Evolutionary conservation across 2,113 vertebrate genomes (phyloP).

Genomic region (Raja brachyura): DNA sequence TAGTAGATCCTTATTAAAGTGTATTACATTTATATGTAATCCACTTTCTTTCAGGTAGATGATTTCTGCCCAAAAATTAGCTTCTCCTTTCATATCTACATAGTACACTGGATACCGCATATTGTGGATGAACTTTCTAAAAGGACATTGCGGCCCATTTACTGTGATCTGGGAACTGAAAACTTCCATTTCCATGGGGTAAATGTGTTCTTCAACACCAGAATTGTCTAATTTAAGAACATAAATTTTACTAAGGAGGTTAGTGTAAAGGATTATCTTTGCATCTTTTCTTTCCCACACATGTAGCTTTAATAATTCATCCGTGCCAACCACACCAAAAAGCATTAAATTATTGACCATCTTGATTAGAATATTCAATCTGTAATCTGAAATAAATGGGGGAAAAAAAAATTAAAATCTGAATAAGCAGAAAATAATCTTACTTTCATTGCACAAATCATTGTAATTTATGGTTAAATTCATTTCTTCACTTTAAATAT

Average conservation of each 20-base stretch:
- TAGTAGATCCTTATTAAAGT: neutral
- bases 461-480: neutral
- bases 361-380: constrained; percentile 32
- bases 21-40: neutral
- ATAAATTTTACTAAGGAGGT: neutral
- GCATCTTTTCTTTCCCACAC: neutral
- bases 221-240: neutral
- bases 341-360: constrained; percentile 31
- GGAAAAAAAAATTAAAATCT: neutral
- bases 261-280: neutral
- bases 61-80: neutral
- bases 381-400: constrained; percentile 10
- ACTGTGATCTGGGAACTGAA: neutral
- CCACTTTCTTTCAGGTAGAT: neutral
- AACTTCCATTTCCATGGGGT: neutral
- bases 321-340: neutral
- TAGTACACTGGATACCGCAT: neutral
- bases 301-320: neutral
- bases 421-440: neutral
- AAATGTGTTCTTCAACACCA: neutral
- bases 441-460: neutral
- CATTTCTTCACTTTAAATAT: neutral
- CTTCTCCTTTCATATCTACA: neutral
- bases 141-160: neutral
- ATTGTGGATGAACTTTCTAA: neutral